Conservation (phyloP, 2,888 invertebrate genomes). For the Chironomus tentans region DNA sequence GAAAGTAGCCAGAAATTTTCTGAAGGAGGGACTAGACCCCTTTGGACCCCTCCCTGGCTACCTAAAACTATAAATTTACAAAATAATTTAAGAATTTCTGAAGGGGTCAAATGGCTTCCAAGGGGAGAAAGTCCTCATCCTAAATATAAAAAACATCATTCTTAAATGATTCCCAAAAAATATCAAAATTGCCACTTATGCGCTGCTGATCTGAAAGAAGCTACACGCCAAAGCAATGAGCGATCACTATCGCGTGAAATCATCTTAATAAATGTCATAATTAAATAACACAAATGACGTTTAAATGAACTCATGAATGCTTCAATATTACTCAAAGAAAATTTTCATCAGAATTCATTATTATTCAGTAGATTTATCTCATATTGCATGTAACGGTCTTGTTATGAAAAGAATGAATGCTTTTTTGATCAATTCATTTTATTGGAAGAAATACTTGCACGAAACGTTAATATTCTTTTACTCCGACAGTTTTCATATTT, state of each 20-base stretch:
- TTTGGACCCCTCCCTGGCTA: no score
- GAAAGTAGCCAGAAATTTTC: no score
- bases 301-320: background rate
- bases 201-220: background rate
- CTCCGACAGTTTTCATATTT: background rate
- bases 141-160: no score
- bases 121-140: no score
- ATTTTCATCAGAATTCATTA: background rate
- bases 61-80: no score
- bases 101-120: no score
- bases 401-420: background rate
- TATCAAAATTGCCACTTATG: no score
- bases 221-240: background rate
- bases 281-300: background rate
- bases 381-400: background rate
- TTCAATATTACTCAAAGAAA: background rate
- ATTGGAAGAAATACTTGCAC: conserved; percentile 3
- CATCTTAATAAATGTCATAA: conserved; percentile 9
- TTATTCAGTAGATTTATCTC: background rate
- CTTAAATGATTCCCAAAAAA: no score
- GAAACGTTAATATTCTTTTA: background rate
- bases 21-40: no score
- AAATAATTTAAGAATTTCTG: no score
- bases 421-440: background rate
- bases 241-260: conserved; percentile 6